phyloP scores from a whole-genome alignment of 2,797 vertebrate species.

The Gymnocypris eckloni region DNA sequence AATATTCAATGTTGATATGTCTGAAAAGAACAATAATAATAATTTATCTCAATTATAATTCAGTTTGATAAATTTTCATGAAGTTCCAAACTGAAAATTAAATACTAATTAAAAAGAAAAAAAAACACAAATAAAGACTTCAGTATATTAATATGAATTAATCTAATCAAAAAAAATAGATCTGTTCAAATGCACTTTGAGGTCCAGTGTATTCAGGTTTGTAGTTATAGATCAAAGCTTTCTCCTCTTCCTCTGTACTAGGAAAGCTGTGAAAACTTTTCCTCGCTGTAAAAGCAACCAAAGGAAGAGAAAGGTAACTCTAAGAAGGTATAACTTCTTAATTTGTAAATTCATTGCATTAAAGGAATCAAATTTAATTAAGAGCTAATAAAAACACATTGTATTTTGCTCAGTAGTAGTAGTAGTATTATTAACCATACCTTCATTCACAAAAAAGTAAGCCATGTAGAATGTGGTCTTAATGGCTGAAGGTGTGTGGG shows the following conservation, averaged over 20 bases:
- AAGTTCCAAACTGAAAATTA: background rate
- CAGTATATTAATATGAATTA: background rate
- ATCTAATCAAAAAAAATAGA: constrained; percentile 52
- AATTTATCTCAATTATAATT: background rate
- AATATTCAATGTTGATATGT: background rate
- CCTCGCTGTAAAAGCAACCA: constrained; percentile 73
- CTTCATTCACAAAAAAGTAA: constrained; percentile 92
- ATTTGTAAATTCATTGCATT: background rate
- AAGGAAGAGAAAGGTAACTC: background rate
- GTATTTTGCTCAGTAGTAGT: background rate
- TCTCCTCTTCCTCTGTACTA: constrained; percentile 65
- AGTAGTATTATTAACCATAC: constrained; percentile 67
- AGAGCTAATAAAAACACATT: background rate
- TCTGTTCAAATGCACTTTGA: constrained; percentile 47
- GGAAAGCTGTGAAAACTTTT: constrained; percentile 77
- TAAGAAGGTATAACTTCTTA: background rate
- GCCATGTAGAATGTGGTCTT: constrained; percentile 85
- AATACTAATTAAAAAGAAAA: background rate
- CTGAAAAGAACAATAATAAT: background rate
- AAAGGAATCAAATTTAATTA: background rate
- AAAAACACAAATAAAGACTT: background rate
- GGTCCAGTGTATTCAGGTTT: constrained; percentile 64
- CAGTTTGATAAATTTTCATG: background rate
- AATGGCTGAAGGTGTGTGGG: constrained; percentile 80
- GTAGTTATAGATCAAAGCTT: constrained; percentile 79